Conservation (phyloP, 2,113 vertebrate species). For the Halcyon malimbica region DNA sequence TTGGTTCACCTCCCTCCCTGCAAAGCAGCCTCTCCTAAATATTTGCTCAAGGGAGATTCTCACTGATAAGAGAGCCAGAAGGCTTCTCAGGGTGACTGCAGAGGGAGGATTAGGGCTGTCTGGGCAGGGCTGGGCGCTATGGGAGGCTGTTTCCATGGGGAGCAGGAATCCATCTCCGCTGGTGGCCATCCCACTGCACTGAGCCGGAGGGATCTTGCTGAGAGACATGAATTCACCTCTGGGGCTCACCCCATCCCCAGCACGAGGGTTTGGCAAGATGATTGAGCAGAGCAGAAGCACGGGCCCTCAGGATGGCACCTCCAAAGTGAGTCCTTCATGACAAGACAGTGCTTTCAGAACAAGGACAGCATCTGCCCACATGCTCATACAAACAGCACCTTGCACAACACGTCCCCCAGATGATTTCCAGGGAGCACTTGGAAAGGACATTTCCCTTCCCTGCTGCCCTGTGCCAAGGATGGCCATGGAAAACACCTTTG, state of each 20-base stretch:
- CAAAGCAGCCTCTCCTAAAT: conserved; percentile 42
- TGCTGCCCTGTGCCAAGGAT: fast-evolving
- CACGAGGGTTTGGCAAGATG: fast-evolving
- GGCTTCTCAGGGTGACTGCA: conserved; percentile 56
- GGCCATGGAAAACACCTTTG: neutral
- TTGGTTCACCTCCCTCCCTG: neutral
- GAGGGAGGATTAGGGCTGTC: conserved; percentile 70
- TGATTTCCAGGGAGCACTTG: neutral
- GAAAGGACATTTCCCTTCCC: neutral
- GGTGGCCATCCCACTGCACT: neutral
- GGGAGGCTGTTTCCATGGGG: conserved; percentile 74
- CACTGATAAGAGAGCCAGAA: conserved; percentile 64
- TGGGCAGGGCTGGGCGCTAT: conserved; percentile 46
- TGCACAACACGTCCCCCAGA: neutral
- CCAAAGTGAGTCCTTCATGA: neutral
- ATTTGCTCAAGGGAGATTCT: conserved; percentile 71
- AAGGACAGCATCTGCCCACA: neutral
- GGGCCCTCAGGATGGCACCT: neutral
- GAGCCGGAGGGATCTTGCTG: neutral
- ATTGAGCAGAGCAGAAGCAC: neutral
- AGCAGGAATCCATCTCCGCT: conserved; percentile 73
- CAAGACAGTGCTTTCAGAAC: fast-evolving
- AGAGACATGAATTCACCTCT: fast-evolving
- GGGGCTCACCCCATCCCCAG: neutral
- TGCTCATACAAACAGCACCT: neutral